A percentile compares a stretch with the other conserved stretches of the same genome.
Evolutionary conservation across 2,113 vertebrate species (phyloP).

Genomic region (Smithornis capensis): DNA sequence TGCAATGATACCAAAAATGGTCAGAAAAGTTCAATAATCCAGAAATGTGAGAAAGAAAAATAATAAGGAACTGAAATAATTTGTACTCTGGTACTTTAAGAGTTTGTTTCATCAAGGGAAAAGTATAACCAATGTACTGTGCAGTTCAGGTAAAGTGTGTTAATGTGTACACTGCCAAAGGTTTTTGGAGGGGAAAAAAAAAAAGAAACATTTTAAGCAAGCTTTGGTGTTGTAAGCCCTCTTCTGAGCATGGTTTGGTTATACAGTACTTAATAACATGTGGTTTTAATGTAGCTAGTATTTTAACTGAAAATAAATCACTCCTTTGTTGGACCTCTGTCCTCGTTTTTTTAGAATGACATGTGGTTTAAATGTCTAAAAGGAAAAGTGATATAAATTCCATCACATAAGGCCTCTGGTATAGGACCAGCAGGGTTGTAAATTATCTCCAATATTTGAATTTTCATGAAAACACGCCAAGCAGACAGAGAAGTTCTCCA

Average conservation of each 20-base stretch:
- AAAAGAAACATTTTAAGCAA: not conserved
- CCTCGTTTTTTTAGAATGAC: conserved; percentile 43
- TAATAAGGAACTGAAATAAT: not conserved
- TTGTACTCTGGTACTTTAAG: not conserved
- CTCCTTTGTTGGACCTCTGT: conserved; percentile 50
- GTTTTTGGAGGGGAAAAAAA: not conserved
- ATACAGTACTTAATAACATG: conserved; percentile 43
- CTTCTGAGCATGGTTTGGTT: conserved; percentile 11
- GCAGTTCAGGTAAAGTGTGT: not conserved
- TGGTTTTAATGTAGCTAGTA: conserved; percentile 67
- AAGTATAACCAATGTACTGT: not conserved
- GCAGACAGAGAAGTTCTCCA: not conserved
- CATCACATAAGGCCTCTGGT: not conserved
- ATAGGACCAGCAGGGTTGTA: conserved; percentile 17
- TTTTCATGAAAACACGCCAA: not conserved
- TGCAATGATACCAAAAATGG: not conserved
- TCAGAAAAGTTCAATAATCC: not conserved
- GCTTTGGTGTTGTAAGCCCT: not conserved
- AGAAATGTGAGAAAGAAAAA: not conserved
- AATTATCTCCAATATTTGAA: conserved; percentile 16
- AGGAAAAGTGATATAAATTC: conserved; percentile 60
- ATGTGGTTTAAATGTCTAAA: conserved; percentile 67
- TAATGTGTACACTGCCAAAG: not conserved
- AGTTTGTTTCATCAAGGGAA: not conserved
- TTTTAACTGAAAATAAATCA: conserved; percentile 69